These are phyloP conservation scores for Bubo scandiacus DNA, from an alignment of 2,113 vertebrate species.

Conservation along the genomic window DNA sequence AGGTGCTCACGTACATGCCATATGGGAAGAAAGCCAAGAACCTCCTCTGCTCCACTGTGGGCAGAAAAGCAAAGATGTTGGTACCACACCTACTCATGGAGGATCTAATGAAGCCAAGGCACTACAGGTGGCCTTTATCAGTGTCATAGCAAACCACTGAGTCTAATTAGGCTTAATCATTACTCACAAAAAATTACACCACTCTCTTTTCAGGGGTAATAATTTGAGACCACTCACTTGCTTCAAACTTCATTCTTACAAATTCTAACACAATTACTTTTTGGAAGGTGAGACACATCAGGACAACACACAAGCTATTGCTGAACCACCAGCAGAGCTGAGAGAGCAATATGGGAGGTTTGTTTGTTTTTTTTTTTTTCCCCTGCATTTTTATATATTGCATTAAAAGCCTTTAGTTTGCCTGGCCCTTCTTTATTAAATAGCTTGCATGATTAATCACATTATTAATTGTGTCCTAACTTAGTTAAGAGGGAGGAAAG, in stretches of 20 bases:
- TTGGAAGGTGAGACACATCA: not conserved
- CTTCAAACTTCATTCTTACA: not conserved
- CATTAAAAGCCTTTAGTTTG: not conserved
- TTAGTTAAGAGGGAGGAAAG: not conserved
- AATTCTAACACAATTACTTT: not conserved
- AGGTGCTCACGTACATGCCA: accelerated
- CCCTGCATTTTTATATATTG: not conserved
- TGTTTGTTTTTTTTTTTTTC: too few species aligned
- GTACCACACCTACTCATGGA: accelerated
- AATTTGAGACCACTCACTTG: not conserved
- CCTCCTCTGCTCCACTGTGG: accelerated
- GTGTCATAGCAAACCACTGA: not conserved
- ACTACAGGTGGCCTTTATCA: not conserved
- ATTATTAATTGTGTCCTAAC: not conserved
- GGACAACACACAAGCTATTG: accelerated
- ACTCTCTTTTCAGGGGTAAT: not conserved
- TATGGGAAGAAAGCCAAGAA: not conserved
- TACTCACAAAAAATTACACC: not conserved
- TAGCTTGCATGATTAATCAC: not conserved
- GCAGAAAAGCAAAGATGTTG: accelerated
- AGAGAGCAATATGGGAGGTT: too few species aligned
- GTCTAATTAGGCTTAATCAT: not conserved
- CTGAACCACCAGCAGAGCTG: not conserved
- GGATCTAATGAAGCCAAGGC: not conserved
- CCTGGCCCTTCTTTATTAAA: not conserved